Evolutionary conservation across 2,113 vertebrate genomes (phyloP).

Genomic region (Rhabdornis inornatus): DNA sequence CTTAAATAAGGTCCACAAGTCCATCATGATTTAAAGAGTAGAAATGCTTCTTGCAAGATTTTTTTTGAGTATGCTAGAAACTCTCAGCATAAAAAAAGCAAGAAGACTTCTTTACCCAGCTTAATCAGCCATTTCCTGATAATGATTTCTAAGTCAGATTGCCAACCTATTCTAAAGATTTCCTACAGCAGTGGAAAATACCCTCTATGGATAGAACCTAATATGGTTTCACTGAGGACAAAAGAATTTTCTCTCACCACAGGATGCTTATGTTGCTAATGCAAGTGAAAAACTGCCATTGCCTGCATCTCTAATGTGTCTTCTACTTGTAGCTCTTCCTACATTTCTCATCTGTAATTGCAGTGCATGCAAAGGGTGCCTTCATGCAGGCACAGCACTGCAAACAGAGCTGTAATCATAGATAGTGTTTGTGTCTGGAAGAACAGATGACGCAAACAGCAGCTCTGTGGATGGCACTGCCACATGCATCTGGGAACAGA

Average conservation of each 20-base stretch:
- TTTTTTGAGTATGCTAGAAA: not conserved
- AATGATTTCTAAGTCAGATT: not conserved
- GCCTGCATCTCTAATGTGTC: not conserved
- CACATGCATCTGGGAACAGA: not conserved
- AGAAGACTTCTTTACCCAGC: not conserved
- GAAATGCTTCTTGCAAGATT: not conserved
- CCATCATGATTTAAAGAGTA: not conserved
- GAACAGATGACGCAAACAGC: not conserved
- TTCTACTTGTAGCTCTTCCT: not conserved
- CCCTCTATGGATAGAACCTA: not conserved
- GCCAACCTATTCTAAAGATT: not conserved
- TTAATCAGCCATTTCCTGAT: not conserved
- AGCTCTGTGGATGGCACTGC: not conserved
- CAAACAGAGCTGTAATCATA: not conserved
- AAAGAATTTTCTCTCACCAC: not conserved
- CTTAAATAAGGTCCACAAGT: not conserved
- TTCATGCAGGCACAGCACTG: not conserved
- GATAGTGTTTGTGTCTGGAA: not conserved
- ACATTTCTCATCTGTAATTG: not conserved
- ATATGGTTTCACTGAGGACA: not conserved
- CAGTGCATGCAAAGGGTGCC: not conserved
- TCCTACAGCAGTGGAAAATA: not conserved
- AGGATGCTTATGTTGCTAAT: not conserved
- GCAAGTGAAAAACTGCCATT: not conserved
- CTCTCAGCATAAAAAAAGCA: not conserved